These are phyloP conservation scores for Catonia carolina DNA, from an alignment of 2,888 invertebrate species.

Conservation along the genomic window DNA sequence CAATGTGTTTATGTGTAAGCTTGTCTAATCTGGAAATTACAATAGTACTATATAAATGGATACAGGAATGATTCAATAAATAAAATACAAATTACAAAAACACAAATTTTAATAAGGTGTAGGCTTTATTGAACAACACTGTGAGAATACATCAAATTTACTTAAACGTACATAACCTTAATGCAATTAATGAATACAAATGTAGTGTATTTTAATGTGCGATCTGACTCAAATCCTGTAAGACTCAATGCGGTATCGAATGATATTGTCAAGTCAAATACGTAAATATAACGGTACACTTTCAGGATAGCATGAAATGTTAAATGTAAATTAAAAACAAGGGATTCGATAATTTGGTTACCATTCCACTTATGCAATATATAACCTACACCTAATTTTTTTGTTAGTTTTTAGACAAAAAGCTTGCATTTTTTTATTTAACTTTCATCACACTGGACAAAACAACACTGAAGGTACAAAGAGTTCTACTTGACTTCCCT, in stretches of 20 bases:
- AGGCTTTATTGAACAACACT: constrained; percentile 34
- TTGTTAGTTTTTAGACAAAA: constrained; percentile 31
- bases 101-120: constrained; percentile 29
- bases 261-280: background rate
- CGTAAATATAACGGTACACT: background rate
- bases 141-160: constrained; percentile 33
- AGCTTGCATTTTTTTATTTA: constrained; percentile 26
- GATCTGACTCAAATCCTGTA: background rate
- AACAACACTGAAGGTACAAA: constrained; percentile 26
- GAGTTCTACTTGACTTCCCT: constrained; percentile 20
- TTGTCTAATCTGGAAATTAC: too few species aligned
- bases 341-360: constrained; percentile 3
- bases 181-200: constrained; percentile 26
- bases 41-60: too few species aligned
- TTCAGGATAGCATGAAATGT: background rate
- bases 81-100: background rate
- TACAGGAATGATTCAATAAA: too few species aligned
- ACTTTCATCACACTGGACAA: constrained; percentile 24
- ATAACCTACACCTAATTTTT: constrained; percentile 29
- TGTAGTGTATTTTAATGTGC: constrained; percentile 29
- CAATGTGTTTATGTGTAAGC: too few species aligned
- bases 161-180: constrained; percentile 25
- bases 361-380: constrained; percentile 13
- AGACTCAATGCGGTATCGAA: background rate
- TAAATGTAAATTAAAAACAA: too few species aligned